phyloP scores from a whole-genome alignment of 1,140 invertebrate species.

The Drosophila bocki region DNA sequence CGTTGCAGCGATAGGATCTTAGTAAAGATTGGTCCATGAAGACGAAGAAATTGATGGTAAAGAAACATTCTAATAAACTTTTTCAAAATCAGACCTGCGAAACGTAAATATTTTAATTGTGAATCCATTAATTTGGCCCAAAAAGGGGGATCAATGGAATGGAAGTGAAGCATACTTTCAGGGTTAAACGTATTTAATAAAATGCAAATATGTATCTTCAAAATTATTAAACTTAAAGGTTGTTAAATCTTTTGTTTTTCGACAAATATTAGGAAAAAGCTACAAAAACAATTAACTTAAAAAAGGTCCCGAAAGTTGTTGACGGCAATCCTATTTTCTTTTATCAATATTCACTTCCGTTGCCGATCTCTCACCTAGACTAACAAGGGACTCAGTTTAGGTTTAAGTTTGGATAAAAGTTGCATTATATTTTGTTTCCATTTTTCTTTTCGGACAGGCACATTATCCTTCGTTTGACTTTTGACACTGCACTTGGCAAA shows the following conservation, averaged over 20 bases:
- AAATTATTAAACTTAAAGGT: background rate
- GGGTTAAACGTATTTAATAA: slow-evolving; percentile 2
- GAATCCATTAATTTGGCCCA: background rate
- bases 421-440: slow-evolving; percentile 15
- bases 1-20: slow-evolving; percentile 7
- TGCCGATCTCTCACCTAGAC: background rate
- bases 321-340: background rate
- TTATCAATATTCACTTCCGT: background rate
- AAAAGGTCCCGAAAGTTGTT: background rate
- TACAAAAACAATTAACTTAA: background rate
- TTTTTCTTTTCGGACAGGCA: slow-evolving; percentile 58
- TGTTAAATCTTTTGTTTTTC: too few species aligned
- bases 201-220: background rate
- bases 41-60: slow-evolving; percentile 7
- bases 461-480: slow-evolving; percentile 68
- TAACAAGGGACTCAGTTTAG: slow-evolving; percentile 2
- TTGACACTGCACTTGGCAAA: slow-evolving; percentile 67
- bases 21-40: slow-evolving; percentile 11
- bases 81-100: slow-evolving; percentile 1
- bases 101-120: background rate
- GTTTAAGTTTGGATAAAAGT: slow-evolving; percentile 14
- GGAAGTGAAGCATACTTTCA: slow-evolving; percentile 27
- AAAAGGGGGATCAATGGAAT: background rate
- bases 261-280: background rate
- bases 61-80: slow-evolving; percentile 2